Evolutionary conservation across 2,888 invertebrate species (phyloP).

Genomic region (Cephus nigrinus): DNA sequence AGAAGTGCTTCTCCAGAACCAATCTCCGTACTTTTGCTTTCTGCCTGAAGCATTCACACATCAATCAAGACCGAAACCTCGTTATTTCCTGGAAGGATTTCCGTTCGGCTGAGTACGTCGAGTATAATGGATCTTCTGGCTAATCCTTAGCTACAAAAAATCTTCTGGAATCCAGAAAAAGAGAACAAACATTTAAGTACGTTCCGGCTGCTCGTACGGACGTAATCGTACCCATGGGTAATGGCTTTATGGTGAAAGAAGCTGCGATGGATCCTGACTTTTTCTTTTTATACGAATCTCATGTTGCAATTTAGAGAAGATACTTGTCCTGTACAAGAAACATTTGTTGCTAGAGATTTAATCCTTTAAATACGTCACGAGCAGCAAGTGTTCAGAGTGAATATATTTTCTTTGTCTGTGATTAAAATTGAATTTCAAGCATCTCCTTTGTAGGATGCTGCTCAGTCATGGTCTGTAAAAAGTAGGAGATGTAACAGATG

Average conservation of each 20-base stretch:
- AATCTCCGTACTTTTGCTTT: not conserved
- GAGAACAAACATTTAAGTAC: not conserved
- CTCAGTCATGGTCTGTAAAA: no score
- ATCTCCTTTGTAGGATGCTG: not conserved
- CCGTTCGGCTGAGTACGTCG: not conserved
- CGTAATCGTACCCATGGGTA: not conserved
- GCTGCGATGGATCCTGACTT: not conserved
- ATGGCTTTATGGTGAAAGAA: not conserved
- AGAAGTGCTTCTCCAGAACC: not conserved
- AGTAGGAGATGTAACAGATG: not conserved
- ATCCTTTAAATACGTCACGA: not conserved
- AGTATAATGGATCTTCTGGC: not conserved
- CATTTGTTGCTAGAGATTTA: not conserved
- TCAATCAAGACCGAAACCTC: not conserved
- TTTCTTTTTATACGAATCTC: not conserved
- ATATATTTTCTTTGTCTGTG: not conserved
- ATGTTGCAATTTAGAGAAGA: not conserved
- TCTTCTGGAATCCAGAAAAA: not conserved
- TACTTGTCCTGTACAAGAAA: not conserved
- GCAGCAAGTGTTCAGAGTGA: not conserved
- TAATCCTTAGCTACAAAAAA: not conserved
- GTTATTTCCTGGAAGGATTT: not conserved
- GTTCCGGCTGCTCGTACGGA: not conserved
- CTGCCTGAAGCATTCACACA: not conserved
- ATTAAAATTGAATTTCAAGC: not conserved